Evolutionary conservation across 2,888 invertebrate species (phyloP), one percentile per base, ranked within the genome.

Genomic region (Drosophila pseudotakahashii): DNA sequence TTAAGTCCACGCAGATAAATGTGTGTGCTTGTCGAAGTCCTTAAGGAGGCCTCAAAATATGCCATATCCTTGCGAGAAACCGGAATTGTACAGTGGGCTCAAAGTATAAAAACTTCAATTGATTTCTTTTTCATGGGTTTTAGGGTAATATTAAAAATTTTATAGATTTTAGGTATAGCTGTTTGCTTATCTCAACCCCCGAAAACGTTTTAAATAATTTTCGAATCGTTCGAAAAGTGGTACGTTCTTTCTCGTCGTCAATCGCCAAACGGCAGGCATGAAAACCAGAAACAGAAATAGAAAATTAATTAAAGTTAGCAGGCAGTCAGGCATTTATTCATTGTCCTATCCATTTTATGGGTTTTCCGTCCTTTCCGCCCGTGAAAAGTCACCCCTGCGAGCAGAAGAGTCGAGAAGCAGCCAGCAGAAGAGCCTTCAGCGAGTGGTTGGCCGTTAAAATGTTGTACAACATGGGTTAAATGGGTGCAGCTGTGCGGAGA

Each of bases 381-480:
- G 47, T 59, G 67, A 67, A 83, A 83, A 83, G 82, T 85, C 82
- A 83, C 82, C 82, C 82, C 76, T 79, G 80, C 51, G 54, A 42
- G 30, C 19, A 14, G 58, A 52, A 42, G 37, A 26, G 23, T 10
- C 41, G 30, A 19, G 23, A 19, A 52, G 62, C 30, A 51, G 36
- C 19, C 32, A 11, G 53, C 34, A 55, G 47, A 37, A 50, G 47
- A 61, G 39, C 59, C 76, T 76, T 76, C 73, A 77, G 55, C 79
- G 82, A 83, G 82, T 88, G 82, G 85, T 88, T 79, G 88, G 77
- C 79, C 79, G 79, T 81, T 88, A 68, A 81, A 82, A 80, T 81
- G 86, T 88, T 85, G 85, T 84, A 81, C 74, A 81, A 85, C 88
- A 88, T 71, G 86, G 79, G 86, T 81, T 82, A 85, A 88, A 85